Evolutionary conservation across 1,140 invertebrate genomes (phyloP).

Genomic region (Gryon sp.): DNA sequence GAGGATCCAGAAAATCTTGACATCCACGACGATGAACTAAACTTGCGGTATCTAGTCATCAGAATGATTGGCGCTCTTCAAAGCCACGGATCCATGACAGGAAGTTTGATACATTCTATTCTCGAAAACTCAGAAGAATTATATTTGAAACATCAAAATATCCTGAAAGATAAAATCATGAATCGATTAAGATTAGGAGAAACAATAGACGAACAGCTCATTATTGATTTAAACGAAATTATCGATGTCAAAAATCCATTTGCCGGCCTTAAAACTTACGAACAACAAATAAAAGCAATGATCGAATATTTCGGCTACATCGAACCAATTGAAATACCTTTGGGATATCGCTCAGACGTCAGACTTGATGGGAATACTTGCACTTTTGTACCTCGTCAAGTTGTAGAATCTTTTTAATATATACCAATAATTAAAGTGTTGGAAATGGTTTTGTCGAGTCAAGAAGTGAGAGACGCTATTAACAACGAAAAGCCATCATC

Average conservation of each 20-base stretch:
- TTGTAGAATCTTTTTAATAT: not conserved
- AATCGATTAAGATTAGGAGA: not conserved
- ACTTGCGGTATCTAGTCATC: conserved; percentile 21
- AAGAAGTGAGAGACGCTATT: conserved; percentile 3
- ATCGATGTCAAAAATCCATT: not conserved
- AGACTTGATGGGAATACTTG: not conserved
- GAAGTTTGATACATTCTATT: conserved; percentile 11
- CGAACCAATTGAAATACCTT: not conserved
- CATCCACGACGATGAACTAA: no score
- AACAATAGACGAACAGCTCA: conserved; percentile 1
- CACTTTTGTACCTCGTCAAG: not conserved
- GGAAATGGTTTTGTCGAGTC: not conserved
- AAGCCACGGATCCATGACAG: conserved; percentile 30
- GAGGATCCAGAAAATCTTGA: no score
- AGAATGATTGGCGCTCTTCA: conserved; percentile 35
- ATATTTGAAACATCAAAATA: conserved; percentile 2
- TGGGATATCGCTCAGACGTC: not conserved
- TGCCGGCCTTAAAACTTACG: conserved; percentile 8
- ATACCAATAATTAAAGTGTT: conserved; percentile 16
- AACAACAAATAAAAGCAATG: conserved; percentile 16
- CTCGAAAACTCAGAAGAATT: conserved; percentile 27
- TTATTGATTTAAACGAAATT: not conserved
- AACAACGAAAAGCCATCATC: not conserved
- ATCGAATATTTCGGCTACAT: conserved; percentile 8
- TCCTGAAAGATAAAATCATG: conserved; percentile 4